These are phyloP conservation scores for Machimus rusticus DNA, from an alignment of 2,888 invertebrate genomes.

Conservation along the genomic window DNA sequence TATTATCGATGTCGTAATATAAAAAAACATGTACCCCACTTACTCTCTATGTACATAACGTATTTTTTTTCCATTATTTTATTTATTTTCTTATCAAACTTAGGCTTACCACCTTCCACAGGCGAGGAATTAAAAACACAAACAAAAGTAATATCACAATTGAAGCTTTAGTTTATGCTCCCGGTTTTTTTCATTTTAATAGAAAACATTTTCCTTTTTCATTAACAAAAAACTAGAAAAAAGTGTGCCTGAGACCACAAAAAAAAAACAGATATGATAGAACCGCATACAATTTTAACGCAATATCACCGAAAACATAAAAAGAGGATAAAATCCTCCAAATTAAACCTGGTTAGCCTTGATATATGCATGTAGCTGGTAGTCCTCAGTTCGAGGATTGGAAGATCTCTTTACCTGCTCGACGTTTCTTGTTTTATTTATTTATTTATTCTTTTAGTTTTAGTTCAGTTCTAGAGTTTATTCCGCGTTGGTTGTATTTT, in stretches of 20 bases:
- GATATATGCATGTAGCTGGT: neutral
- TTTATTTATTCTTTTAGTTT: neutral
- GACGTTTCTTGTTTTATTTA: neutral
- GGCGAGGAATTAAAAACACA: neutral
- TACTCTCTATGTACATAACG: neutral
- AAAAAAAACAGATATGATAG: slow-evolving; percentile 2
- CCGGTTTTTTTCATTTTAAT: neutral
- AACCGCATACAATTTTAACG: neutral
- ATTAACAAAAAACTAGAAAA: neutral
- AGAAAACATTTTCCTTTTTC: neutral
- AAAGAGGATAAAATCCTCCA: neutral
- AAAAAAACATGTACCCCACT: slow-evolving; percentile 20
- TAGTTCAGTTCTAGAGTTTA: neutral
- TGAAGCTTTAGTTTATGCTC: slow-evolving; percentile 12
- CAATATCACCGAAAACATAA: slow-evolving; percentile 15
- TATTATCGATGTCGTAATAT: slow-evolving; percentile 26
- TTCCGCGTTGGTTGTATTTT: neutral
- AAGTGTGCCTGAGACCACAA: slow-evolving; percentile 20
- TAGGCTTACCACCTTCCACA: neutral
- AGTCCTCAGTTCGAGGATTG: neutral
- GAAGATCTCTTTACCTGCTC: neutral
- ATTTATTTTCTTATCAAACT: neutral
- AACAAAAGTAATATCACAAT: slow-evolving; percentile 30
- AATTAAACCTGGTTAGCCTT: neutral
- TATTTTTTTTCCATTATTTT: neutral